Percentiles rank a stretch among this genome's conserved stretches.
Conservation (phyloP, 2,797 vertebrate genomes). For the Phylloscopus collybita region DNA sequence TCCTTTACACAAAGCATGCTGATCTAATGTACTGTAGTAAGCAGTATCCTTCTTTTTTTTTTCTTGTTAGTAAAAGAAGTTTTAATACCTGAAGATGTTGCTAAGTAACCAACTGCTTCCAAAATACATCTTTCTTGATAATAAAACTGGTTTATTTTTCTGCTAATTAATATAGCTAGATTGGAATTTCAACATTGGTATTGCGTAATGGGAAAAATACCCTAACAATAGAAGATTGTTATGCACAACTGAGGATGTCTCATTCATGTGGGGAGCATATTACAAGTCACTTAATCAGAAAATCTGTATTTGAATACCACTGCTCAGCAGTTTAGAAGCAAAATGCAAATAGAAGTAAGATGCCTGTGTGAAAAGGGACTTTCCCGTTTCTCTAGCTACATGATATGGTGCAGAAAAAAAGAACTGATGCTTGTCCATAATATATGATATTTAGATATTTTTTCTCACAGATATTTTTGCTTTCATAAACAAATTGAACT, state of each 20-base stretch:
- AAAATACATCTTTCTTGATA: constrained; percentile 51
- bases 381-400: not conserved
- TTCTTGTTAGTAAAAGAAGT: constrained; percentile 48
- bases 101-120: constrained; percentile 70
- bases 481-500: not conserved
- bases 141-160: constrained; percentile 18
- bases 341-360: not conserved
- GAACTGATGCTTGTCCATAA: not conserved
- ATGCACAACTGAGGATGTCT: not conserved
- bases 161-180: constrained; percentile 12
- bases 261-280: not conserved
- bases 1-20: constrained; percentile 76
- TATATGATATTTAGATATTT: not conserved
- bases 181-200: not conserved
- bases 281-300: not conserved
- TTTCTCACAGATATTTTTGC: not conserved
- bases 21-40: constrained; percentile 68
- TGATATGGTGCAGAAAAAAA: not conserved
- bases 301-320: constrained; percentile 6
- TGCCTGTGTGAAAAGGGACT: not conserved
- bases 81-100: constrained; percentile 70
- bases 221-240: not conserved
- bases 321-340: not conserved
- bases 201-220: not conserved
- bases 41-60: constrained; percentile 12